Percentiles rank a stretch among this genome's conserved stretches.
These are phyloP conservation scores for Hippasteria phrygiana DNA, from an alignment of 53 echinoderm and acorn worm species.

Conservation along the genomic window DNA sequence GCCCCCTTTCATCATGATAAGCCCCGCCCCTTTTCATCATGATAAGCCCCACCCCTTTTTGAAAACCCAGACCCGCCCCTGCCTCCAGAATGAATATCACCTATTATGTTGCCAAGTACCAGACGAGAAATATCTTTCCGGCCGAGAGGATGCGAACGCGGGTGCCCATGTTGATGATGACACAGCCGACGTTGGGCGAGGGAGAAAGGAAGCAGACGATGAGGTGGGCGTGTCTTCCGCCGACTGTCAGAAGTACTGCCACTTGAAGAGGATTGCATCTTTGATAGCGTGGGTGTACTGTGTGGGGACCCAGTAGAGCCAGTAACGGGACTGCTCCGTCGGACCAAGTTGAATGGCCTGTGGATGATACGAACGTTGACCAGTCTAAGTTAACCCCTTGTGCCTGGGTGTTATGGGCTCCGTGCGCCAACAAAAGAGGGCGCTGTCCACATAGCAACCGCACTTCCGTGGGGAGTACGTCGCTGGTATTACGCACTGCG, in stretches of 20 bases:
- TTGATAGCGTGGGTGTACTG: constrained; percentile 95
- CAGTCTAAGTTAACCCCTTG: too few species aligned
- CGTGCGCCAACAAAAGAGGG: too few species aligned
- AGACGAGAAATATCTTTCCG: not conserved
- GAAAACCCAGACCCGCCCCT: not conserved
- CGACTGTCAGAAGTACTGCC: constrained; percentile 95
- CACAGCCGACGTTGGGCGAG: not conserved
- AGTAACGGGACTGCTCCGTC: constrained; percentile 96
- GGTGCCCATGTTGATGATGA: not conserved
- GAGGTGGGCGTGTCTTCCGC: not conserved
- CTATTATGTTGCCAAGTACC: not conserved
- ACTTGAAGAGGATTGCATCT: constrained; percentile 97
- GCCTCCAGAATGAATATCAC: not conserved
- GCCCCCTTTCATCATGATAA: too few species aligned
- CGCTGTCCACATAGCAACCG: too few species aligned
- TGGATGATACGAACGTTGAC: not conserved
- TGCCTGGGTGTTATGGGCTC: too few species aligned
- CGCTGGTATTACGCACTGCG: too few species aligned
- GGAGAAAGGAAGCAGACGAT: not conserved
- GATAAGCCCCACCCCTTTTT: not conserved
- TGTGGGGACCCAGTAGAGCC: constrained; percentile 99
- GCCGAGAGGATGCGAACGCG: constrained; percentile 4
- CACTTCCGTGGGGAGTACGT: too few species aligned
- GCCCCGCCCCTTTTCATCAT: not conserved
- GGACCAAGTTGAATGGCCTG: constrained; percentile 99